These are phyloP conservation scores for Zophobas atratus DNA, from an alignment of 1,140 invertebrate species.

Conservation along the genomic window DNA sequence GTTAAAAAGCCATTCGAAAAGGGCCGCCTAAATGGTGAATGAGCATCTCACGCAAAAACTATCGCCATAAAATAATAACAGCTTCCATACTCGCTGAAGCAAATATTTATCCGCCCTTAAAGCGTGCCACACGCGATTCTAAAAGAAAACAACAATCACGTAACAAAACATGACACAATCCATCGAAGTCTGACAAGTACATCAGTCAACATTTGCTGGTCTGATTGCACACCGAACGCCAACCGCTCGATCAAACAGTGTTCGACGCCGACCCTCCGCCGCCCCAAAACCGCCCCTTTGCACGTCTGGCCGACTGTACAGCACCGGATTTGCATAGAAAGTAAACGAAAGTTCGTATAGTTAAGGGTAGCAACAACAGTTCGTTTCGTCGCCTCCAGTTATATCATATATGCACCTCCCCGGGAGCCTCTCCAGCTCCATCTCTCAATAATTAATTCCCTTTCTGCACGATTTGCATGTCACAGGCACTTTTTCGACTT, in stretches of 20 bases:
- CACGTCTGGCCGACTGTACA: conserved; percentile 15
- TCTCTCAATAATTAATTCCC: conserved; percentile 31
- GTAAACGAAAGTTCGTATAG: conserved; percentile 31
- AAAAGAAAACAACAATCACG: conserved; percentile 59
- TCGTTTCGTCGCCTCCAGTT: conserved; percentile 32
- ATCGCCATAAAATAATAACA: conserved; percentile 28
- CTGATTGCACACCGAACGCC: conserved; percentile 56
- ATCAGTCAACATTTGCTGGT: conserved; percentile 60
- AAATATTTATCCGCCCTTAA: conserved; percentile 33
- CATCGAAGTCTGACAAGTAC: conserved; percentile 59
- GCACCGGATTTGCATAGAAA: conserved; percentile 26
- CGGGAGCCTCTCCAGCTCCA: conserved; percentile 1
- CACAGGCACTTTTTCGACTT: no score
- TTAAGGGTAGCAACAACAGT: conserved; percentile 23
- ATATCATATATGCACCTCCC: conserved; percentile 34
- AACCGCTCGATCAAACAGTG: neutral
- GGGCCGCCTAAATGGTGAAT: neutral
- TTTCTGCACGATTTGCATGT: conserved; percentile 15
- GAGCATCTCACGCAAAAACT: conserved; percentile 13
- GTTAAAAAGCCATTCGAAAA: conserved; percentile 3
- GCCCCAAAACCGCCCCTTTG: neutral
- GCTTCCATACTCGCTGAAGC: neutral
- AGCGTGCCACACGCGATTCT: conserved; percentile 58
- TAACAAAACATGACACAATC: conserved; percentile 58
- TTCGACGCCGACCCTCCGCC: neutral